phyloP scores from a whole-genome alignment of 1,140 invertebrate genomes.

The Drosophila aff. region DNA sequence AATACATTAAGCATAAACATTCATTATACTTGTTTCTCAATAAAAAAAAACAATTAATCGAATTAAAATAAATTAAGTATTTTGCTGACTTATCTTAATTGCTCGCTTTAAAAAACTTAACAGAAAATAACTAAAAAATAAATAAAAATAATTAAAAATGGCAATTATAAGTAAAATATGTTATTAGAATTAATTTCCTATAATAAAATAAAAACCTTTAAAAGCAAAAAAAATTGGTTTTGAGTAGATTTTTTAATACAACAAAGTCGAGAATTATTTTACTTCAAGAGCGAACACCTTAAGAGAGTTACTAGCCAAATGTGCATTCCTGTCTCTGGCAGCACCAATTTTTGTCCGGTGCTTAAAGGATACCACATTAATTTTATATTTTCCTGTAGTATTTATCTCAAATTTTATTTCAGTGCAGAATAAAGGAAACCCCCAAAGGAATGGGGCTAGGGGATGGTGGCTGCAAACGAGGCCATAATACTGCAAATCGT shows the following conservation, averaged over 20 bases:
- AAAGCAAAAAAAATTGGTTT: too few species aligned
- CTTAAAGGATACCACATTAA: neutral
- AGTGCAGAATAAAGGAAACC: neutral
- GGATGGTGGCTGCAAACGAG: conserved; percentile 52
- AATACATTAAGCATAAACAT: too few species aligned
- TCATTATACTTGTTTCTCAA: too few species aligned
- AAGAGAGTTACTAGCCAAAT: neutral
- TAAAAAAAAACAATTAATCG: too few species aligned
- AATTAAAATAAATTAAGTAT: too few species aligned
- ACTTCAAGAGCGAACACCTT: neutral
- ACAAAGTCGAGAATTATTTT: neutral
- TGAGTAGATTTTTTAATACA: neutral
- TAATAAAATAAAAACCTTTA: neutral
- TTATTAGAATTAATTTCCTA: too few species aligned
- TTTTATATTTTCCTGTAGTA: neutral
- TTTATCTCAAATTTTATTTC: neutral
- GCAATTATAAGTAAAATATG: too few species aligned
- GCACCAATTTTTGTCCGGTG: too few species aligned
- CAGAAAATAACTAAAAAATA: too few species aligned
- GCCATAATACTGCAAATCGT: conserved; percentile 80
- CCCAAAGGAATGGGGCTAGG: neutral
- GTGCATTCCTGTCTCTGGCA: neutral
- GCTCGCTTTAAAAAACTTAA: too few species aligned
- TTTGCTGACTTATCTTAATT: too few species aligned
- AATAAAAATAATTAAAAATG: too few species aligned